Percentiles rank a stretch among this genome's conserved stretches.
These are phyloP conservation scores for Rhamphomyia laevipes DNA, from an alignment of 2,888 invertebrate genomes.

Conservation along the genomic window DNA sequence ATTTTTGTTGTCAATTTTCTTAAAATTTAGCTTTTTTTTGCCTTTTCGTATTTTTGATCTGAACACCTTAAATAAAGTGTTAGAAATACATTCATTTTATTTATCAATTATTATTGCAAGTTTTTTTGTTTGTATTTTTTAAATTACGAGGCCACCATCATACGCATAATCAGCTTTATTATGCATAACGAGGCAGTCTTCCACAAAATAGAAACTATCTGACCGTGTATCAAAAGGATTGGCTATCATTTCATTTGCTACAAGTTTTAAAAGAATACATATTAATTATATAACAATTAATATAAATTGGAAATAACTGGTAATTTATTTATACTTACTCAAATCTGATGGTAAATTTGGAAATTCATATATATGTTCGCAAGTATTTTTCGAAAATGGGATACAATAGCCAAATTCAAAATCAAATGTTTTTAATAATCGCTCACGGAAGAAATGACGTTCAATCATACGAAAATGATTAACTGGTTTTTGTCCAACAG, in stretches of 20 bases:
- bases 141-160: conserved; percentile 56
- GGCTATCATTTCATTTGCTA: conserved; percentile 93
- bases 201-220: conserved; percentile 98
- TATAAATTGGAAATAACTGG: not conserved
- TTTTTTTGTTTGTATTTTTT: conserved; percentile 2
- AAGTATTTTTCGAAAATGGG: conserved; percentile 93
- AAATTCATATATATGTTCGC: conserved; percentile 99
- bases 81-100: too few relatives aligned
- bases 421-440: conserved; percentile 91
- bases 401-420: conserved; percentile 99
- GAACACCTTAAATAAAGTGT: too few relatives aligned
- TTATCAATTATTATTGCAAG: too few relatives aligned
- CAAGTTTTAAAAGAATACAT: conserved; percentile 28
- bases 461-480: conserved; percentile 98
- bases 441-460: conserved; percentile 89
- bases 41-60: too few relatives aligned
- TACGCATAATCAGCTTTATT: conserved; percentile 99
- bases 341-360: conserved; percentile 75
- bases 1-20: too few relatives aligned
- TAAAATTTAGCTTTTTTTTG: too few relatives aligned
- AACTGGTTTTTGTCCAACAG: conserved; percentile 84
- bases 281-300: not conserved
- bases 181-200: conserved; percentile 94
- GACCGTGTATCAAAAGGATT: conserved; percentile 94
- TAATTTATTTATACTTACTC: conserved; percentile 47